Percentiles rank a stretch among this genome's conserved stretches.
Evolutionary conservation across 2,888 invertebrate species (phyloP).

Genomic region (Diloba caeruleocephala): DNA sequence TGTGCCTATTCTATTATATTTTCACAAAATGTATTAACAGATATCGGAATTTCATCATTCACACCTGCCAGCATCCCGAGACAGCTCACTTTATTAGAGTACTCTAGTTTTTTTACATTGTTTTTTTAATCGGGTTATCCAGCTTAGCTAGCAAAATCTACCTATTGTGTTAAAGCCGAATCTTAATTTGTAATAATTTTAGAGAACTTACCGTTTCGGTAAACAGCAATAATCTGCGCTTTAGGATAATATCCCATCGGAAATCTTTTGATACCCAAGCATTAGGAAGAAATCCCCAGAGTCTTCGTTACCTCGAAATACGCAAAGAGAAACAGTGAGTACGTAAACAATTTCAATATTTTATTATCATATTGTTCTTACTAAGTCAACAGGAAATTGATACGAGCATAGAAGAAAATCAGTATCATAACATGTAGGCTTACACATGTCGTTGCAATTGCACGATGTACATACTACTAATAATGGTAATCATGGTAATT

Average conservation of each 20-base stretch:
- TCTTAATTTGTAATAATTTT: slow-evolving; percentile 34
- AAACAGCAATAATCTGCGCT: slow-evolving; percentile 56
- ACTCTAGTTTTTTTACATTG: too few relatives aligned
- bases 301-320: slow-evolving; percentile 59
- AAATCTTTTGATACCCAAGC: slow-evolving; percentile 64
- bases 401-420: slow-evolving; percentile 18
- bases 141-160: too few relatives aligned
- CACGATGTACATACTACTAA: too few relatives aligned
- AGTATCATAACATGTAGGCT: neutral
- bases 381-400: slow-evolving; percentile 38
- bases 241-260: slow-evolving; percentile 57
- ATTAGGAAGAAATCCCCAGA: slow-evolving; percentile 59
- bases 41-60: too few relatives aligned
- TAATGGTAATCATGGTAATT: neutral
- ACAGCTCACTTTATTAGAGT: too few relatives aligned
- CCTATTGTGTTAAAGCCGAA: neutral
- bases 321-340: slow-evolving; percentile 37
- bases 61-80: too few relatives aligned
- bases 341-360: slow-evolving; percentile 45
- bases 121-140: too few relatives aligned
- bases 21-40: too few relatives aligned
- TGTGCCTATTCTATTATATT: too few relatives aligned
- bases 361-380: slow-evolving; percentile 28
- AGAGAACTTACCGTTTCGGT: slow-evolving; percentile 29
- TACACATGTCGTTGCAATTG: too few relatives aligned